These are phyloP conservation scores for Therioaphis trifolii DNA, from an alignment of 2,888 invertebrate genomes.

Conservation along the genomic window DNA sequence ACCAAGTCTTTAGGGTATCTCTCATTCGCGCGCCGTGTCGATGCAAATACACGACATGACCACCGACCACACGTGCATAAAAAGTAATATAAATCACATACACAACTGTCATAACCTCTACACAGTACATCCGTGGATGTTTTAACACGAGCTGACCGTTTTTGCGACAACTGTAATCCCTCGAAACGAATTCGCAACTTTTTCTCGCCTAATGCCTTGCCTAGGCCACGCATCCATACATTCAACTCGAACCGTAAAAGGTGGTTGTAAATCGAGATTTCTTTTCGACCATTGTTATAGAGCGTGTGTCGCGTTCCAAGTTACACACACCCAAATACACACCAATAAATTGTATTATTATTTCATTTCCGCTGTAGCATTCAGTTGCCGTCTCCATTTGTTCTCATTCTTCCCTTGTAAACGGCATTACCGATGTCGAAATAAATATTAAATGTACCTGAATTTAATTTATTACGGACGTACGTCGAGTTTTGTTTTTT, in stretches of 20 bases:
- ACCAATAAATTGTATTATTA: too few relatives aligned
- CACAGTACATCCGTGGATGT: neutral
- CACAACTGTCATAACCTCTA: too few relatives aligned
- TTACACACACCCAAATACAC: too few relatives aligned
- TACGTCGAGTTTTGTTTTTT: too few relatives aligned
- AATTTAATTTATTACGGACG: neutral
- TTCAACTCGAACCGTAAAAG: neutral
- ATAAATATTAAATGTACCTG: neutral
- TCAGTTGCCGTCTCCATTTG: neutral
- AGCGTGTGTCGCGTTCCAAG: neutral
- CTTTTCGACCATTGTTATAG: neutral
- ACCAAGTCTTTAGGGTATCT: too few relatives aligned
- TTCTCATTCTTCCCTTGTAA: neutral
- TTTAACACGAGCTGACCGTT: neutral
- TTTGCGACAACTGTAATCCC: neutral
- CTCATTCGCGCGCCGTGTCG: too few relatives aligned
- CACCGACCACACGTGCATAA: too few relatives aligned
- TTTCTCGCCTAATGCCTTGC: neutral
- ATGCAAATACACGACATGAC: too few relatives aligned
- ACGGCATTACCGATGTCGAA: neutral
- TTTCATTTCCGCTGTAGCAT: neutral
- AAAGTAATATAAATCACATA: too few relatives aligned
- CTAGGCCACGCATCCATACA: neutral
- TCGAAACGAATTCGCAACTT: neutral
- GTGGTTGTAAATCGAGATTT: constrained; percentile 5